phyloP scores from a whole-genome alignment of 1,140 invertebrate species.

The Lucilia sericata region DNA sequence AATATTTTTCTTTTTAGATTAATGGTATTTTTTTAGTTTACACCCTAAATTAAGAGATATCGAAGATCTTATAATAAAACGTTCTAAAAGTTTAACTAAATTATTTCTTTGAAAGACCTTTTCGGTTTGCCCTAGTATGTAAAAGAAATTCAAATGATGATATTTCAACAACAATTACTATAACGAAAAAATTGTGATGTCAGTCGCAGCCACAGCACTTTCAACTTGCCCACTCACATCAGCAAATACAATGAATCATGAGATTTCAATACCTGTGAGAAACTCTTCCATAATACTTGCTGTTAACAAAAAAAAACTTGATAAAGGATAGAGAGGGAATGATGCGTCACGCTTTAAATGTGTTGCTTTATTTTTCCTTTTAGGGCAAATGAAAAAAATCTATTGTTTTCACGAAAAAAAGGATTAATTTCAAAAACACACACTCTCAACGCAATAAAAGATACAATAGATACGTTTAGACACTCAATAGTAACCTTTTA shows the following conservation, averaged over 20 bases:
- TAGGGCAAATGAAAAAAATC: background rate
- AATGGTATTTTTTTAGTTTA: too few species aligned
- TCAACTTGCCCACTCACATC: too few species aligned
- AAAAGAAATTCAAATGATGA: background rate
- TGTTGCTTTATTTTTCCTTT: background rate
- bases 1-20: too few species aligned
- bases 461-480: background rate
- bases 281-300: background rate
- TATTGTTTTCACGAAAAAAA: background rate
- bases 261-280: background rate
- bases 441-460: background rate
- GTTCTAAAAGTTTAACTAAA: too few species aligned
- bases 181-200: background rate
- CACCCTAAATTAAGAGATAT: too few species aligned
- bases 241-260: too few species aligned
- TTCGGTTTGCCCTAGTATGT: background rate
- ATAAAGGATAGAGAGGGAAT: background rate
- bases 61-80: too few species aligned
- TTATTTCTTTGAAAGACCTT: background rate
- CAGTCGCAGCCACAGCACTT: background rate
- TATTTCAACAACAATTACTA: too few species aligned
- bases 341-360: conserved; percentile 1
- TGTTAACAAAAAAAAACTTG: background rate
- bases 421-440: background rate
- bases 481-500: too few species aligned